Percentiles rank a stretch among this genome's conserved stretches.
phyloP scores from a whole-genome alignment of 2,797 vertebrate species.

The Dromococcyx pavoninus region DNA sequence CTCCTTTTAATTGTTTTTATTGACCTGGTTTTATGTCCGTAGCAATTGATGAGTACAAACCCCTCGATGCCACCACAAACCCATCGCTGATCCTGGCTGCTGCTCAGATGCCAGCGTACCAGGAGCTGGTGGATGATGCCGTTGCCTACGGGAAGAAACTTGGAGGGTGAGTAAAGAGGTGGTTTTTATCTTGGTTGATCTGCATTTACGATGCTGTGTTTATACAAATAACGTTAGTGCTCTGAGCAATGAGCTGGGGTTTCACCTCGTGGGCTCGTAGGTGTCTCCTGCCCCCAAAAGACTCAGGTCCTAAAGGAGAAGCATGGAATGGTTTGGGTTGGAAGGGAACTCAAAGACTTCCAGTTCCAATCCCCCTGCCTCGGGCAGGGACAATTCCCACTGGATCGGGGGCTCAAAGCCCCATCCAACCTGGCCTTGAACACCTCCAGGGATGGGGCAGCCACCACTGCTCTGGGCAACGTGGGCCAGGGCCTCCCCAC shows the following conservation, averaged over 20 bases:
- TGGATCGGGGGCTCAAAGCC: too few relatives aligned
- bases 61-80: conserved; percentile 97
- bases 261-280: accelerated
- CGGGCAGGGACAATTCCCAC: too few relatives aligned
- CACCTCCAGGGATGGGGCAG: too few relatives aligned
- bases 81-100: conserved; percentile 96
- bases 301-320: background rate
- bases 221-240: background rate
- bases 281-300: background rate
- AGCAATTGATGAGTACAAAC: conserved; percentile 97
- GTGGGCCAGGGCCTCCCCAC: too few relatives aligned
- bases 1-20: background rate
- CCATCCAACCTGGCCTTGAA: too few relatives aligned
- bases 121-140: conserved; percentile 88
- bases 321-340: too few relatives aligned
- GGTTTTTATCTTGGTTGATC: background rate
- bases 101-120: conserved; percentile 91
- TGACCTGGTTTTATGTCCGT: background rate
- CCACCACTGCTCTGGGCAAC: too few relatives aligned
- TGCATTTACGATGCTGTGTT: background rate
- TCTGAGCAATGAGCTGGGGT: accelerated
- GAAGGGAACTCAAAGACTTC: too few relatives aligned
- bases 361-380: too few relatives aligned
- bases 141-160: conserved; percentile 87
- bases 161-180: conserved; percentile 82